Base-by-base conservation (phyloP, 2,888 invertebrate species). In the Danaus chrysippus region DNA sequence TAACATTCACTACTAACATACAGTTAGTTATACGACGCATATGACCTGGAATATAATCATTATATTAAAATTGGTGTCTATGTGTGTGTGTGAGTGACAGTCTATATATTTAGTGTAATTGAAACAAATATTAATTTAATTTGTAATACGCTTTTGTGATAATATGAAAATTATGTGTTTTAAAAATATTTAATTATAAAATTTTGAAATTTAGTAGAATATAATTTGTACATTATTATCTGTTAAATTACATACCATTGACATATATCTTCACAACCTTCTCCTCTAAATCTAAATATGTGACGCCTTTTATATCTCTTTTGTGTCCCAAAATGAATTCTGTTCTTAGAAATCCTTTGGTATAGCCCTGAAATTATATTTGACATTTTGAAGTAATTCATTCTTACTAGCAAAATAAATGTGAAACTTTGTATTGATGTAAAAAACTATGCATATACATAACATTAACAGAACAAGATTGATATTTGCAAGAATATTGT, bases 1-100 rank as follows among this genome's bases (percentile, higher is more conserved):
- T 95, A 3, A 96, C 92, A 78, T 96, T 96, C 15, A 96, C 92
- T 0, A 92, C 91, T 1, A 96, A 77, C 94, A 94, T 95, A 67
- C 94, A 96, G 81, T 96, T 95, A 0, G 94, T 94, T 19, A 96
- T 84, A 54, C 93, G 93, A 56, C 93, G 93, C 70, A 95, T 92
- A 81, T 95, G 93, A 8, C 96, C 94, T 93, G 77, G 0, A 60
- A 58, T 10, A 54, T 10, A 54, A 19, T 15, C 3, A 53, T 53
- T 42, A 58, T 56, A 41, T 17, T 0, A 34, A 1, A 34, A 34
- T 34, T 5, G 3, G 6, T 34, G 23, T 34, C 23, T 5, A 34
- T 34, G 23, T 34, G 23, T 6, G 23, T 34, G 23, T 34, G 23
- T 34, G 23, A 6, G 23, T 34, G 23, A 34, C 23, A 5, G 23